phyloP scores from a whole-genome alignment of 2,888 invertebrate species.

The Microctonus hyperodae region DNA sequence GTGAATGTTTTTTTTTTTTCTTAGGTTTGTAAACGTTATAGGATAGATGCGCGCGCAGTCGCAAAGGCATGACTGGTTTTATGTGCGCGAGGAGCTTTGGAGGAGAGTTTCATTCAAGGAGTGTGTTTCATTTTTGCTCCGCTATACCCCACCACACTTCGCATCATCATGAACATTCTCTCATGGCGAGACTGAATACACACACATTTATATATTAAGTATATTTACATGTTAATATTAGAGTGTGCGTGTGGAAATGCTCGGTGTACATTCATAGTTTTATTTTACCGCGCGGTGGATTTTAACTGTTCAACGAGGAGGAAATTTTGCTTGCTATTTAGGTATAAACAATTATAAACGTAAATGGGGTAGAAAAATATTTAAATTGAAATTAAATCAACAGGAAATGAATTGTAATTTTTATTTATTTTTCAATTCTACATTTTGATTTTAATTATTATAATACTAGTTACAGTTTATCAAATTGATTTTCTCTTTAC shows the following conservation, averaged over 20 bases:
- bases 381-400: constrained; percentile 9
- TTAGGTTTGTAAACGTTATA: background rate
- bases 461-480: too few relatives aligned
- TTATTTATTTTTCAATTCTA: background rate
- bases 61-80: background rate
- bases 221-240: background rate
- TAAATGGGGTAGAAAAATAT: background rate
- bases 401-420: background rate
- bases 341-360: background rate
- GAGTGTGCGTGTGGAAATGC: too few relatives aligned
- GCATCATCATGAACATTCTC: constrained; percentile 3
- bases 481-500: too few relatives aligned
- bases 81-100: constrained; percentile 27
- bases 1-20: too few relatives aligned
- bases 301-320: background rate
- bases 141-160: background rate
- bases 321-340: too few relatives aligned
- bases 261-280: constrained; percentile 16
- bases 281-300: constrained; percentile 4
- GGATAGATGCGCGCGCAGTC: background rate
- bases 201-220: too few relatives aligned
- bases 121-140: constrained; percentile 4
- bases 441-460: background rate
- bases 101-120: constrained; percentile 40
- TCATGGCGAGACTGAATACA: background rate